Percentiles rank a stretch among this genome's conserved stretches.
Conservation (phyloP, 2,888 invertebrate species). For the Tillus elongatus region DNA sequence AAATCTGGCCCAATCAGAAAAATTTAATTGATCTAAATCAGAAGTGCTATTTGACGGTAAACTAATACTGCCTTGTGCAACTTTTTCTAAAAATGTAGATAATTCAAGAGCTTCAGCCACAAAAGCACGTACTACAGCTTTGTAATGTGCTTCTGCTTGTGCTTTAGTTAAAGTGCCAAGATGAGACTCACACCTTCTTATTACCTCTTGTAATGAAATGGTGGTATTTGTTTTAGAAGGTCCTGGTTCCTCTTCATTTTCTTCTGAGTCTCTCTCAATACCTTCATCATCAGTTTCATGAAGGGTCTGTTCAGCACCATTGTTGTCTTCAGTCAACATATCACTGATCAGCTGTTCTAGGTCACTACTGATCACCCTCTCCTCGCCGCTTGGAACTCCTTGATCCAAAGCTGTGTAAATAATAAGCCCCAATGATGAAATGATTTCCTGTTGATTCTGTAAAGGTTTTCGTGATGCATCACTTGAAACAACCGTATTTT, state of each 20-base stretch:
- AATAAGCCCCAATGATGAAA: conserved; percentile 58
- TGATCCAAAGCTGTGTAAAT: conserved; percentile 87
- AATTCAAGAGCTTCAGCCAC: conserved; percentile 88
- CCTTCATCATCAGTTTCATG: conserved; percentile 77
- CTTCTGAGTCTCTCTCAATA: conserved; percentile 78
- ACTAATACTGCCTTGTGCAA: conserved; percentile 60
- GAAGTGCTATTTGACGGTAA: conserved; percentile 53
- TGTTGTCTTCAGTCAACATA: conserved; percentile 57
- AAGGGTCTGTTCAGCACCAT: conserved; percentile 26
- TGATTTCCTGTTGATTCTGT: conserved; percentile 32
- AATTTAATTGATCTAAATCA: conserved; percentile 72
- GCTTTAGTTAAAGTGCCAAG: conserved; percentile 40
- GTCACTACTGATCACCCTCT: conserved; percentile 75
- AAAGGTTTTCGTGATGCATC: conserved; percentile 28
- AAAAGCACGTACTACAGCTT: conserved; percentile 84
- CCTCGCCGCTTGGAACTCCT: conserved; percentile 76
- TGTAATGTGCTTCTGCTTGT: conserved; percentile 72
- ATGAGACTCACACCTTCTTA: conserved; percentile 29
- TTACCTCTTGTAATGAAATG: conserved; percentile 28
- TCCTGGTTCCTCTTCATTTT: conserved; percentile 51
- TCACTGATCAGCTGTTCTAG: conserved; percentile 76
- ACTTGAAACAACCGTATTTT: conserved; percentile 46
- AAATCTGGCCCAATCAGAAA: conserved; percentile 90
- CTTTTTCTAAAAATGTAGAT: conserved; percentile 80
- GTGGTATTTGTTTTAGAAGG: conserved; percentile 28